A percentile compares a stretch with the other conserved stretches of the same genome.
Conservation (phyloP, 2,888 invertebrate genomes). For the Charanyca ferruginea region DNA sequence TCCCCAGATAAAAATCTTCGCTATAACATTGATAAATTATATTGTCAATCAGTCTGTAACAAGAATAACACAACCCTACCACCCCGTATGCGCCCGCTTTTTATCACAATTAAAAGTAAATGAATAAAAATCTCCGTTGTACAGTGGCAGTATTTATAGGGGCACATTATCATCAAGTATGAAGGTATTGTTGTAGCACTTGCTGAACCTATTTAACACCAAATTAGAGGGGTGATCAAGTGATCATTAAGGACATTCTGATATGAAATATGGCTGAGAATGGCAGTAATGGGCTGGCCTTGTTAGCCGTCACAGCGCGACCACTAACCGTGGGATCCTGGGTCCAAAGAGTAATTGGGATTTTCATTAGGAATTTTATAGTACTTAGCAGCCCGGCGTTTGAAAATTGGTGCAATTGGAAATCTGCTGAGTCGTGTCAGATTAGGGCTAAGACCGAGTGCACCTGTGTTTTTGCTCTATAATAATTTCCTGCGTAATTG, state of each 20-base stretch:
- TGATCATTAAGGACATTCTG: slow-evolving; percentile 32
- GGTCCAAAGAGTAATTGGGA: too few species aligned
- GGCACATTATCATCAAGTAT: slow-evolving; percentile 68
- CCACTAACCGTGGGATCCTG: too few species aligned
- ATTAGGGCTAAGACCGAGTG: too few species aligned
- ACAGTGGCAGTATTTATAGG: slow-evolving; percentile 69
- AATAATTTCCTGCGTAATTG: too few species aligned
- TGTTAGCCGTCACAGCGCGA: too few species aligned
- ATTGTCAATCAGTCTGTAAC: slow-evolving; percentile 40
- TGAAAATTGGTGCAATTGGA: too few species aligned
- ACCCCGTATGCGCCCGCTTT: slow-evolving; percentile 59
- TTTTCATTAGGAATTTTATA: too few species aligned
- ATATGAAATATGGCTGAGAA: slow-evolving; percentile 19
- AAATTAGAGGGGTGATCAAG: slow-evolving; percentile 51
- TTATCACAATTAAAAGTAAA: slow-evolving; percentile 65
- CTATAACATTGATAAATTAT: slow-evolving; percentile 48
- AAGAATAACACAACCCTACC: slow-evolving; percentile 59
- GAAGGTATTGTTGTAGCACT: slow-evolving; percentile 60
- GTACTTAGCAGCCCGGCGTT: too few species aligned
- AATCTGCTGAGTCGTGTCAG: too few species aligned
- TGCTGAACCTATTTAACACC: slow-evolving; percentile 48
- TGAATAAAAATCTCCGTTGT: slow-evolving; percentile 72
- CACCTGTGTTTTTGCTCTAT: too few species aligned
- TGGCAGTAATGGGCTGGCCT: too few species aligned
- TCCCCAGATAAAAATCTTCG: slow-evolving; percentile 39